phyloP scores from a whole-genome alignment of 2,797 vertebrate species.

The Argya squamiceps region DNA sequence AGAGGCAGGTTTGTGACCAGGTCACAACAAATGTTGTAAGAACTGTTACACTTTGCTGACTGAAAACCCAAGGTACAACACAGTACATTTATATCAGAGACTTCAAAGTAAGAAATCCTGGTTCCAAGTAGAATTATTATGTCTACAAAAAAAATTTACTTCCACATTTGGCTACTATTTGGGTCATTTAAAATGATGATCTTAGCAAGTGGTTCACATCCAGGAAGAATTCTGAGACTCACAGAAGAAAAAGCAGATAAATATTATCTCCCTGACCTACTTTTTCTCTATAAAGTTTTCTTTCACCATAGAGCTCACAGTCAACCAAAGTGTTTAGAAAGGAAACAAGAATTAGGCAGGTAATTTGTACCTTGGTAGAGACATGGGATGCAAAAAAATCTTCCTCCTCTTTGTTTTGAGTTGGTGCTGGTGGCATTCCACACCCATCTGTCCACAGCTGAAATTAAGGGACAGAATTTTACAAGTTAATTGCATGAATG shows the following conservation, averaged over 20 bases:
- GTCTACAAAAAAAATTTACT: neutral
- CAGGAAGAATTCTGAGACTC: neutral
- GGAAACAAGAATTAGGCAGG: neutral
- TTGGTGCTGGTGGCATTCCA: conserved; percentile 69
- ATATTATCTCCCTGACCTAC: neutral
- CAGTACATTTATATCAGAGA: neutral
- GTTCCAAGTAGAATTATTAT: neutral
- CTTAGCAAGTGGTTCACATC: neutral
- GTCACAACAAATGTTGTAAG: neutral
- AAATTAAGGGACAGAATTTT: neutral
- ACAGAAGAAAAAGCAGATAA: neutral
- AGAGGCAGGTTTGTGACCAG: neutral
- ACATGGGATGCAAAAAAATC: conserved; percentile 92
- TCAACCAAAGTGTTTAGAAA: neutral
- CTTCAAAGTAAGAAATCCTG: neutral
- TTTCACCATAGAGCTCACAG: neutral
- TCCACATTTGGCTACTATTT: neutral
- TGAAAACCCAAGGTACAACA: neutral
- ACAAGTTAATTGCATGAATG: neutral
- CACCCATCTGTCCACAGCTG: conserved; percentile 91
- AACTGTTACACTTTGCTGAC: neutral
- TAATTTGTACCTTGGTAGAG: conserved; percentile 65
- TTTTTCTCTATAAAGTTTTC: neutral
- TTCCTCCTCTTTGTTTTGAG: conserved; percentile 84
- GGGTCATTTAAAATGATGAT: neutral